Evolutionary conservation across 2,888 invertebrate genomes (phyloP).

Genomic region (Ectemnius lituratus): DNA sequence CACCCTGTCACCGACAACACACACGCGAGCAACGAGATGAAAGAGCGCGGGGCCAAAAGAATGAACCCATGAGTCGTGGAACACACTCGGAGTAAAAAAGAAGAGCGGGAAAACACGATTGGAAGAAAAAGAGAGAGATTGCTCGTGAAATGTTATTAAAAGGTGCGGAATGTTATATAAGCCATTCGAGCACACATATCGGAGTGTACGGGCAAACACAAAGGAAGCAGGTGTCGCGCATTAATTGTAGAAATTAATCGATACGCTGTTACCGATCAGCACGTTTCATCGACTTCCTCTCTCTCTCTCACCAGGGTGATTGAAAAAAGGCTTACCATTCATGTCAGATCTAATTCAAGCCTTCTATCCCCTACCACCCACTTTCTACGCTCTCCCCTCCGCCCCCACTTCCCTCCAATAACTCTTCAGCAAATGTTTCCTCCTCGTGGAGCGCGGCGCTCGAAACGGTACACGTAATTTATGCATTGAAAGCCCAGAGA

Average conservation of each 20-base stretch:
- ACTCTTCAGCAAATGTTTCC: too few relatives aligned
- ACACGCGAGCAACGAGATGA: conserved; percentile 7
- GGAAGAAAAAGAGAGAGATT: not conserved
- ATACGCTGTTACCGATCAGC: too few relatives aligned
- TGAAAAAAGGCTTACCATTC: not conserved
- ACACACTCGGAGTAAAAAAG: too few relatives aligned
- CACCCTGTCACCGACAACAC: not conserved
- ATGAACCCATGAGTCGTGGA: too few relatives aligned
- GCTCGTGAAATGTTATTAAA: not conserved
- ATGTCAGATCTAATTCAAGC: too few relatives aligned
- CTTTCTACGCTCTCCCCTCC: too few relatives aligned
- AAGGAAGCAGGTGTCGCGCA: not conserved
- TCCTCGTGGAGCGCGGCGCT: too few relatives aligned
- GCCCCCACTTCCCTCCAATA: too few relatives aligned
- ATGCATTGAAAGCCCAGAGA: too few relatives aligned
- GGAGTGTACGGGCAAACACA: not conserved
- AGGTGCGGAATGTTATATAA: not conserved
- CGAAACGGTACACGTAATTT: too few relatives aligned
- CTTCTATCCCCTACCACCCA: too few relatives aligned
- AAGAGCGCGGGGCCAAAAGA: not conserved
- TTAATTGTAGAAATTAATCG: conserved; percentile 7
- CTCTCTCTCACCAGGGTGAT: not conserved
- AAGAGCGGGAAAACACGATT: too few relatives aligned
- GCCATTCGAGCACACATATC: not conserved
- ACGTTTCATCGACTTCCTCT: not conserved